Conservation (phyloP, 2,888 invertebrate genomes). For the Trichacis sp. region DNA sequence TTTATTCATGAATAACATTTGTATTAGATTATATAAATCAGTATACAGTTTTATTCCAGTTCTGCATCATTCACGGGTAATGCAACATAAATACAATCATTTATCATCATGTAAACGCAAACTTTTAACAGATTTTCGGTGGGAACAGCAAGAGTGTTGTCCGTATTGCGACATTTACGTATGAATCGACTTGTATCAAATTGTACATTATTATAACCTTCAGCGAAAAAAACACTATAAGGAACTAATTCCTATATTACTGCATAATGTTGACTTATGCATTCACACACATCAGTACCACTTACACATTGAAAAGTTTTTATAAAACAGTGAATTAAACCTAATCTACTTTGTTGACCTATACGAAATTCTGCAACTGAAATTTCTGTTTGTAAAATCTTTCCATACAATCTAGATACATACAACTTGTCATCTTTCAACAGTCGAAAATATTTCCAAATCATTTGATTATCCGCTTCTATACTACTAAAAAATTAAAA, state of each 20-base stretch:
- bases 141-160: slow-evolving; percentile 12
- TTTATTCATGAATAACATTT: too few relatives aligned
- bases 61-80: slow-evolving; percentile 17
- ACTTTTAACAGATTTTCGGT: slow-evolving; percentile 13
- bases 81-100: slow-evolving; percentile 17
- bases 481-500: too few relatives aligned
- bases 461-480: background rate
- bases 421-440: slow-evolving; percentile 30
- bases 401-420: slow-evolving; percentile 20
- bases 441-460: slow-evolving; percentile 30
- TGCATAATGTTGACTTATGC: slow-evolving; percentile 24
- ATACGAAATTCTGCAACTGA: slow-evolving; percentile 14
- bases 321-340: slow-evolving; percentile 27
- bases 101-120: slow-evolving; percentile 15
- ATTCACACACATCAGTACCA: slow-evolving; percentile 17
- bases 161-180: slow-evolving; percentile 20
- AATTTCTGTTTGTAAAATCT: slow-evolving; percentile 22
- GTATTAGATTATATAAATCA: too few relatives aligned
- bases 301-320: slow-evolving; percentile 22
- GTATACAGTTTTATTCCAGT: too few relatives aligned
- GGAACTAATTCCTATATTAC: slow-evolving; percentile 19
- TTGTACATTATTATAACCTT: slow-evolving; percentile 17
- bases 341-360: slow-evolving; percentile 6
- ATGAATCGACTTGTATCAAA: slow-evolving; percentile 20
- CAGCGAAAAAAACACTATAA: slow-evolving; percentile 16